Conservation (phyloP, 2,113 vertebrate genomes). For the Lontra canadensis region DNA sequence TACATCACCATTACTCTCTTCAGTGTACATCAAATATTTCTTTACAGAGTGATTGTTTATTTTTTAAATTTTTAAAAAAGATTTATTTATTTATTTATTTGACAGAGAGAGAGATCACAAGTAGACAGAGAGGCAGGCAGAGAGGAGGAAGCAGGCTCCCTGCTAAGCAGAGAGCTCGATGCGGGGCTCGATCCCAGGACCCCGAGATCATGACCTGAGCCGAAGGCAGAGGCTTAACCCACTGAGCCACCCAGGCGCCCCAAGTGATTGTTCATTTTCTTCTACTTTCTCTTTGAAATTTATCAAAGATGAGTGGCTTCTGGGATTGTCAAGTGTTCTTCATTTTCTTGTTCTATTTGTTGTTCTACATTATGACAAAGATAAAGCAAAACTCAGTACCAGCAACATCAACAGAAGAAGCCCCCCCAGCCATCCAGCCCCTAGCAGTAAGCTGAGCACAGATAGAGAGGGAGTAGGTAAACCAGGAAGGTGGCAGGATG, state of each 20-base stretch:
- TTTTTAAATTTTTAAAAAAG: neutral
- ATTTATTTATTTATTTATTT: no score
- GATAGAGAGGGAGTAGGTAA: rapidly evolving
- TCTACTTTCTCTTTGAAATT: constrained; percentile 23
- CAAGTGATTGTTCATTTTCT: neutral
- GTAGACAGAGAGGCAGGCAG: no score
- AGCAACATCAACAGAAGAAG: neutral
- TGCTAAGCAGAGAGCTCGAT: no score
- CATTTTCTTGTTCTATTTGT: constrained; percentile 22
- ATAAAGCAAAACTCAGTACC: constrained; percentile 22
- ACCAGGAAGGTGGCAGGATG: neutral
- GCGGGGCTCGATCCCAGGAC: no score
- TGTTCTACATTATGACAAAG: constrained; percentile 56
- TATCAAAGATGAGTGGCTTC: constrained; percentile 38
- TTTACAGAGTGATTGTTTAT: neutral
- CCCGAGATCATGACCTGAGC: no score
- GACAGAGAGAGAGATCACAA: no score
- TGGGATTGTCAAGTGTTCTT: constrained; percentile 25
- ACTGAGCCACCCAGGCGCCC: no score
- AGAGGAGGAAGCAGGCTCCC: no score
- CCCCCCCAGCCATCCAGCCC: neutral
- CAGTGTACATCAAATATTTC: neutral
- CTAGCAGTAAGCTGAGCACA: neutral
- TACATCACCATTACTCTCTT: neutral
- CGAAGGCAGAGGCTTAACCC: no score